Conservation (phyloP, 2,113 vertebrate genomes). For the Probosciger aterrimus region DNA sequence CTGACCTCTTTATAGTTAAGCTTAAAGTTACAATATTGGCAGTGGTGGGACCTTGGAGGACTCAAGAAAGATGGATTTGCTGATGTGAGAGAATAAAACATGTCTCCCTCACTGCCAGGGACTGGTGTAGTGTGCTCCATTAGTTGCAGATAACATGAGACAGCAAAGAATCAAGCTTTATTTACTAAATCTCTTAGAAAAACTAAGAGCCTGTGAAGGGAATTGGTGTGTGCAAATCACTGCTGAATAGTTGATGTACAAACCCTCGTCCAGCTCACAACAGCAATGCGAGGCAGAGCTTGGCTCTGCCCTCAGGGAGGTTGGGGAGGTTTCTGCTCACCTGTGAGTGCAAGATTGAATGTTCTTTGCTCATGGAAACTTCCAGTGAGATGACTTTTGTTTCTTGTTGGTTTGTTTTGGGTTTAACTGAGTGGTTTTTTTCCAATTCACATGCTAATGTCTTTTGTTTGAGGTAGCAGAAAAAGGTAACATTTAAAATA, state of each 20-base stretch:
- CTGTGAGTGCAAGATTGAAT: rapidly evolving
- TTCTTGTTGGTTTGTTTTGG: not conserved
- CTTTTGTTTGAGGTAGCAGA: not conserved
- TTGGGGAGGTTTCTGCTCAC: not conserved
- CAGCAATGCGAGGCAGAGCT: not conserved
- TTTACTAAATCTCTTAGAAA: not conserved
- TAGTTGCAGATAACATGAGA: not conserved
- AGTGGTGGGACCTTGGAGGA: not conserved
- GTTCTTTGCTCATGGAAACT: not conserved
- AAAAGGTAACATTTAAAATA: not conserved
- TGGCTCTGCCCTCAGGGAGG: not conserved
- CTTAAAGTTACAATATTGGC: not conserved
- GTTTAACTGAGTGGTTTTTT: not conserved
- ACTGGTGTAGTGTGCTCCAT: rapidly evolving
- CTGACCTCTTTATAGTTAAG: not conserved
- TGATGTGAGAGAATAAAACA: rapidly evolving
- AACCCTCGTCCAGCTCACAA: not conserved
- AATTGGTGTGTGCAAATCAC: not conserved
- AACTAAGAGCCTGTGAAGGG: not conserved
- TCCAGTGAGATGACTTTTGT: not conserved
- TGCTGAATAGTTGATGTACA: not conserved
- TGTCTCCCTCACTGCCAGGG: not conserved
- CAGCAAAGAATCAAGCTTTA: not conserved
- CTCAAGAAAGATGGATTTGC: not conserved
- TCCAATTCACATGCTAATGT: not conserved